These are phyloP conservation scores for Phalacrocorax carbo DNA, from an alignment of 2,113 vertebrate genomes.

Conservation along the genomic window DNA sequence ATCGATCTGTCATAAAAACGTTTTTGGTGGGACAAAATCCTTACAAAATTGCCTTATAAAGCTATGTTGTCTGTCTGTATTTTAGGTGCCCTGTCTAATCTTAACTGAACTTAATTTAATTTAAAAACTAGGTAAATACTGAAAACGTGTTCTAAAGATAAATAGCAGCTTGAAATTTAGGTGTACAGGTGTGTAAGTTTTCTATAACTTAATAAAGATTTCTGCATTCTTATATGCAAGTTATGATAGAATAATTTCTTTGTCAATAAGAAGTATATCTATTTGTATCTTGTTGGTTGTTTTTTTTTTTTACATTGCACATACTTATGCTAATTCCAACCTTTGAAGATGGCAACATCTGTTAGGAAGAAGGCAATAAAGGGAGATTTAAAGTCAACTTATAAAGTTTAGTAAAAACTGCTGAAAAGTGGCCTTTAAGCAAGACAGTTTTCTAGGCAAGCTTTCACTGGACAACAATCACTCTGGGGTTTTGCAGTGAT, in stretches of 20 bases:
- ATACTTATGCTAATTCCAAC: neutral
- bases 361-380: neutral
- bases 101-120: slow-evolving; percentile 1
- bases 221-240: slow-evolving; percentile 4
- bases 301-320: neutral
- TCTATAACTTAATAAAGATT: neutral
- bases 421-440: neutral
- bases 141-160: neutral
- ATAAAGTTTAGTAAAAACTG: neutral
- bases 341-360: neutral
- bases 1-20: neutral
- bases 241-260: neutral
- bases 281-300: neutral
- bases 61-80: neutral
- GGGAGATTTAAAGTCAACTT: neutral
- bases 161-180: slow-evolving; percentile 15
- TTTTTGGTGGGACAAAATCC: neutral
- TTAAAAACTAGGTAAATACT: neutral
- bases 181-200: neutral
- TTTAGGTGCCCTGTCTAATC: neutral
- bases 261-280: neutral
- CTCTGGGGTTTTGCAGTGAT: neutral
- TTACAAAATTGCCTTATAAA: neutral
- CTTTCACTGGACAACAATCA: neutral
- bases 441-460: neutral